Evolutionary conservation across 1,140 invertebrate species (phyloP).

Genomic region (Druon quercuslanigerum): DNA sequence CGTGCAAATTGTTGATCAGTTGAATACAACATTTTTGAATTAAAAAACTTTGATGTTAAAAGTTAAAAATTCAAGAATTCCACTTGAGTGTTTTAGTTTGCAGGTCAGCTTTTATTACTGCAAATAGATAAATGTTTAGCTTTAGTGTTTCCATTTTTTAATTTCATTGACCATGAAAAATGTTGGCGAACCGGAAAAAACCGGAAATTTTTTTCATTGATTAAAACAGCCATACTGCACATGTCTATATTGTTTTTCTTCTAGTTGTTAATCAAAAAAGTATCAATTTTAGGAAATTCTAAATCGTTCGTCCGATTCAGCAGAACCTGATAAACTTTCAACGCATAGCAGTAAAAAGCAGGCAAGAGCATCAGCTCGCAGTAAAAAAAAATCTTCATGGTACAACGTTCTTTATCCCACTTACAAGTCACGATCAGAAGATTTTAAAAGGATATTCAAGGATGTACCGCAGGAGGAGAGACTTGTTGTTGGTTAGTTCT

Average conservation of each 20-base stretch:
- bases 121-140: too few species aligned
- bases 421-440: slow-evolving; percentile 93
- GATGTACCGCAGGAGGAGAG: slow-evolving; percentile 93
- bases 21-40: too few species aligned
- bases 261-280: slow-evolving; percentile 41
- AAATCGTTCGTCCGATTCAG: slow-evolving; percentile 63
- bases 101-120: too few species aligned
- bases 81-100: too few species aligned
- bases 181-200: too few species aligned
- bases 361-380: slow-evolving; percentile 58
- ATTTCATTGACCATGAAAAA: too few species aligned
- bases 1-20: too few species aligned
- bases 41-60: too few species aligned
- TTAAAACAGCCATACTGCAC: too few species aligned
- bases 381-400: slow-evolving; percentile 88
- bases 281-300: slow-evolving; percentile 53
- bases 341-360: slow-evolving; percentile 64
- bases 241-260: slow-evolving; percentile 22
- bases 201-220: too few species aligned
- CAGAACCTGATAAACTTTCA: slow-evolving; percentile 60
- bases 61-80: too few species aligned
- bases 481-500: slow-evolving; percentile 89
- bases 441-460: slow-evolving; percentile 95
- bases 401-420: slow-evolving; percentile 93
- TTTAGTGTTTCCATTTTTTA: too few species aligned